Percentiles rank a stretch among this genome's conserved stretches.
Conservation (phyloP, 2,888 invertebrate species). For the Suillia variegata region DNA sequence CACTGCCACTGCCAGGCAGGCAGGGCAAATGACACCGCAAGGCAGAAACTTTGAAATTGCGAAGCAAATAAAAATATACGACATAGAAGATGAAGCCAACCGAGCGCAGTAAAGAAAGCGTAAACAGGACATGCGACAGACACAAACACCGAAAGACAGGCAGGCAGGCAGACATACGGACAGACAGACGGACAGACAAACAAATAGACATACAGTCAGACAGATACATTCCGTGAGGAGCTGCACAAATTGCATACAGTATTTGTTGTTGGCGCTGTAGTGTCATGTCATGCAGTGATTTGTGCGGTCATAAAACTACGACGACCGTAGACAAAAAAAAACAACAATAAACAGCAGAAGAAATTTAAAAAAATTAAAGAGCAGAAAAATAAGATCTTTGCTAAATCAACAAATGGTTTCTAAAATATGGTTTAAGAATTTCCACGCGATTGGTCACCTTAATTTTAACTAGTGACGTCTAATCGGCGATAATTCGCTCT, state of each 20-base stretch:
- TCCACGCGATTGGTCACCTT: too few relatives aligned
- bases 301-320: constrained; percentile 50
- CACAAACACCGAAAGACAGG: not conserved
- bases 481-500: too few relatives aligned
- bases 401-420: too few relatives aligned
- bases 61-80: not conserved
- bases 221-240: not conserved
- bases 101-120: too few relatives aligned
- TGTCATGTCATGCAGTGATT: constrained; percentile 37
- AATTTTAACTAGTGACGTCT: too few relatives aligned
- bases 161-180: not conserved
- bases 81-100: too few relatives aligned
- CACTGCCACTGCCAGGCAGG: not conserved
- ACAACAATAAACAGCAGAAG: too few relatives aligned
- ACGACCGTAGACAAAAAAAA: too few relatives aligned
- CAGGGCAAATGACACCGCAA: not conserved
- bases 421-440: too few relatives aligned
- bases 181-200: not conserved
- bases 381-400: too few relatives aligned
- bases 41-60: not conserved
- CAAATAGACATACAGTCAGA: not conserved
- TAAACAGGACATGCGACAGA: not conserved
- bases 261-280: constrained; percentile 26
- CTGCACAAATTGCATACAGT: constrained; percentile 2
- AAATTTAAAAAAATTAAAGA: too few relatives aligned